Base-by-base conservation (phyloP, 2,888 invertebrate genomes). In the Meghimatium bilineatum region DNA sequence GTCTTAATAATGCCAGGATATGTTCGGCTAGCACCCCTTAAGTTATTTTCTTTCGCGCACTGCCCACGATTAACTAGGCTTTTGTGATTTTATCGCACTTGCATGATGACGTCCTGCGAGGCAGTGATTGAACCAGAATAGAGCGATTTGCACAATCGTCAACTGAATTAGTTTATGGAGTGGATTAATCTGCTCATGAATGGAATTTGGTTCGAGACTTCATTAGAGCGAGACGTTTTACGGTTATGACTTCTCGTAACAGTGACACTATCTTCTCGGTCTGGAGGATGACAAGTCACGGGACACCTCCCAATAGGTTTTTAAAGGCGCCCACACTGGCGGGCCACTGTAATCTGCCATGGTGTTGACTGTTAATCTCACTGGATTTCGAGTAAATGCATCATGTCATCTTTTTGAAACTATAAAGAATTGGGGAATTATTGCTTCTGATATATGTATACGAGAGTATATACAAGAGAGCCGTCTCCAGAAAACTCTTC, bases 81-180 rank as follows among this genome's bases (percentile, higher is more conserved):
- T 71, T 71, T 71, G 71, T 71, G 71, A 26, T 20, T 36, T 2
- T 26, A 38, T 71, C 38, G 10, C 71, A n/a, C 71, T 36, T 71
- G 10, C 26, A 5, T 38, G 38, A 3, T 71, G 71, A 71, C 71
- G n/a, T 38, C 1, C 10, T 3, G 38, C 2, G 12, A 38, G 71
- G 6, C 38, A 10, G 38, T 71, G 71, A 71, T 71, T 71, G 38
- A 36, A 23, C 20, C 38, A 17, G 38, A 71, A 71, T 71, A 38
- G 29, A 23, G 71, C 71, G 38, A 71, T 71, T 71, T 71, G 71
- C 71, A 71, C 71, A 71, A 38, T 38, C 38, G 38, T 23, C 36
- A 1, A 38, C 29, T 71, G 10, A 71, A 71, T 36, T 38, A 71
- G 36, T 71, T 23, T 38, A 71, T 71, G 5, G 71, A 12, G 71